Conservation (phyloP, 64 coral and sea anemone species). For the Actinia tenebrosa region DNA sequence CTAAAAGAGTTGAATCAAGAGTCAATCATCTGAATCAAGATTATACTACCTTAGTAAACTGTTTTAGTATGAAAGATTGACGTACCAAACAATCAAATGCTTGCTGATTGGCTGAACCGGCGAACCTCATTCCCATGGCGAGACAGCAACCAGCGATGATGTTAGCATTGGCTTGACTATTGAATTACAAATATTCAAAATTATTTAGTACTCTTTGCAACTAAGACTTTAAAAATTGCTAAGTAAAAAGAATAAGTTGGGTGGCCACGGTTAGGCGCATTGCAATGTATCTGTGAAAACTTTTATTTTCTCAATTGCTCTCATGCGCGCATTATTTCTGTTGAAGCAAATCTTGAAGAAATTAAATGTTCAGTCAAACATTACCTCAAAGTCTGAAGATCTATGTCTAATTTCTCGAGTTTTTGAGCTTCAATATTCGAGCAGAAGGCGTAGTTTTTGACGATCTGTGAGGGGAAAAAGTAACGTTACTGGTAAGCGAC, state of each 20-base stretch:
- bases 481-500: background rate
- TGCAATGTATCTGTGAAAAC: too few species aligned
- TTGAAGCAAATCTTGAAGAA: background rate
- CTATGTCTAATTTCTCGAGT: constrained; percentile 62
- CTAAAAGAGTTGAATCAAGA: constrained; percentile 24
- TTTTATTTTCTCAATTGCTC: too few species aligned
- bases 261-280: too few species aligned
- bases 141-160: constrained; percentile 95
- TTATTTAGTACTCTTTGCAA: too few species aligned
- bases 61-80: background rate
- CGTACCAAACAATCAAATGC: constrained; percentile 80
- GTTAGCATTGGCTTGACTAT: constrained; percentile 87
- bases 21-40: too few species aligned
- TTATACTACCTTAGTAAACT: background rate
- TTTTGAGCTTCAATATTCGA: constrained; percentile 40
- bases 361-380: background rate
- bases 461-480: constrained; percentile 44
- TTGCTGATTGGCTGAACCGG: constrained; percentile 89
- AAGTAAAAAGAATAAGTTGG: too few species aligned
- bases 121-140: constrained; percentile 94
- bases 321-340: background rate
- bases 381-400: constrained; percentile 86
- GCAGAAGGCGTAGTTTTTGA: constrained; percentile 66
- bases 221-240: too few species aligned
- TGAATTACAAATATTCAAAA: background rate